phyloP scores from a whole-genome alignment of 2,888 invertebrate genomes.

The Luperina nickerlii region DNA sequence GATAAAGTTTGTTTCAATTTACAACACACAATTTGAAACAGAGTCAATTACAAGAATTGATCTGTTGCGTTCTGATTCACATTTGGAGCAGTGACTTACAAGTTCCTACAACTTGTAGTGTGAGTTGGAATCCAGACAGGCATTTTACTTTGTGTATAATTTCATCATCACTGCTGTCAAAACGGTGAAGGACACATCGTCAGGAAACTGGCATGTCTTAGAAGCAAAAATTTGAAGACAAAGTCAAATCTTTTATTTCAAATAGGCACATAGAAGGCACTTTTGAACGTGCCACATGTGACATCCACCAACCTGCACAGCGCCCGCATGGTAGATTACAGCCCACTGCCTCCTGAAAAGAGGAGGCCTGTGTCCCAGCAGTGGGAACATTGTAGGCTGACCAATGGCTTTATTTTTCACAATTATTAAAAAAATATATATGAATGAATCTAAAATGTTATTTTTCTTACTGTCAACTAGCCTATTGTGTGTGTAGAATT shows the following conservation, averaged over 20 bases:
- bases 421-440: not conserved
- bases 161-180: not conserved
- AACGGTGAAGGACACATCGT: too few species aligned
- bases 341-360: not conserved
- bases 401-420: not conserved
- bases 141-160: not conserved
- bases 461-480: not conserved
- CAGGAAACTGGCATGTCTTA: too few species aligned
- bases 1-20: not conserved
- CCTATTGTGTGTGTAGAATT: not conserved
- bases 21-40: not conserved
- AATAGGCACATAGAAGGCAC: too few species aligned
- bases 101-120: not conserved
- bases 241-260: too few species aligned
- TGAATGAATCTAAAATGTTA: not conserved
- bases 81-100: not conserved
- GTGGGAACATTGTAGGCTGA: not conserved
- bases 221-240: too few species aligned
- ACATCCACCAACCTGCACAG: not conserved
- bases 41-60: not conserved
- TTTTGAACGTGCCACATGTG: too few species aligned
- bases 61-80: not conserved
- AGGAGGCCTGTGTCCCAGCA: not conserved
- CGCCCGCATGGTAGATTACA: too few species aligned
- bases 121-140: not conserved